Conservation (phyloP, 1,140 invertebrate species). For the Brachionus manjavacas region DNA sequence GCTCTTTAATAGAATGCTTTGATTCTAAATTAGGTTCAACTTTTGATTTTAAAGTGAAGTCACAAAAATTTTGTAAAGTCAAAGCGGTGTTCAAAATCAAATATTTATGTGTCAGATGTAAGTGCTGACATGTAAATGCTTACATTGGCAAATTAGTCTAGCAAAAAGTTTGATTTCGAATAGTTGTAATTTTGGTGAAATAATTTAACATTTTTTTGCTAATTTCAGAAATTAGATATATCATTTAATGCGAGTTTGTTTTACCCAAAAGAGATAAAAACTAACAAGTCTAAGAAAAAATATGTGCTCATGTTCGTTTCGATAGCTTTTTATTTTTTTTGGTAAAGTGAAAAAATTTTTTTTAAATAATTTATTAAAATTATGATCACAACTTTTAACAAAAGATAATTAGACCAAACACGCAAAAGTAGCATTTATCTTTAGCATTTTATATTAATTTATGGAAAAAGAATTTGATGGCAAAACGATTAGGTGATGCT, state of each 20-base stretch:
- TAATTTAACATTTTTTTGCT: neutral
- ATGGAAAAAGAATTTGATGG: constrained; percentile 20
- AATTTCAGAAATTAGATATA: neutral
- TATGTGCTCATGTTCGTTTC: constrained; percentile 32
- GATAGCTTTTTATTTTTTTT: neutral
- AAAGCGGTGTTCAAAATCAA: too few relatives aligned
- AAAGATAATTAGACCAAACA: neutral
- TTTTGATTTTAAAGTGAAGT: neutral
- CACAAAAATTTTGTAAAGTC: neutral
- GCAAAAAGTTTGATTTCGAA: neutral
- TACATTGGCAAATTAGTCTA: too few relatives aligned
- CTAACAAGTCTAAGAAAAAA: neutral
- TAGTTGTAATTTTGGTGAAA: neutral
- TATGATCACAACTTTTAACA: neutral
- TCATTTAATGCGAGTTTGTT: neutral
- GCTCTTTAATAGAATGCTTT: neutral
- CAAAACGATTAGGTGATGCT: neutral
- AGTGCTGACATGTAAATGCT: neutral
- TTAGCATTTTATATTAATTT: neutral
- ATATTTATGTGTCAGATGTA: neutral
- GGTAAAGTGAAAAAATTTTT: neutral
- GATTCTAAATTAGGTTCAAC: neutral
- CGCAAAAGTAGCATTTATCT: neutral
- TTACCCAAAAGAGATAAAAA: constrained; percentile 8
- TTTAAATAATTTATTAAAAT: constrained; percentile 9